Percentiles rank a stretch among this genome's conserved stretches.
Evolutionary conservation across 2,888 invertebrate species (phyloP).

Genomic region (Unio delphinus): DNA sequence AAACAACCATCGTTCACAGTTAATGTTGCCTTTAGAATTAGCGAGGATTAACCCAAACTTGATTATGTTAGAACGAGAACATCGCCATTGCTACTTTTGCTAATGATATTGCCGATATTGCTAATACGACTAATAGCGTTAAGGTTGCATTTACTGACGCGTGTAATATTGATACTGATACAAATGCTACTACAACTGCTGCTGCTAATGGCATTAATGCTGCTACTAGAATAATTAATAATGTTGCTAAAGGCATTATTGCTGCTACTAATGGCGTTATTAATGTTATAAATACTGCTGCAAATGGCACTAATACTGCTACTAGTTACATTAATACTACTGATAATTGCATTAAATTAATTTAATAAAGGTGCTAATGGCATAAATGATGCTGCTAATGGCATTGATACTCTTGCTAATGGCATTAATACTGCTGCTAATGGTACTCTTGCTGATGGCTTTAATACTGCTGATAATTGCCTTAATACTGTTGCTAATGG

Average conservation of each 20-base stretch:
- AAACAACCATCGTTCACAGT: too few relatives aligned
- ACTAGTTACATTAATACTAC: not conserved
- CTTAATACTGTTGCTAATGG: not conserved
- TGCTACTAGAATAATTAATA: not conserved
- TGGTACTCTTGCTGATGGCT: too few relatives aligned
- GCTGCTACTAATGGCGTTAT: too few relatives aligned
- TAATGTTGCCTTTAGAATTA: too few relatives aligned
- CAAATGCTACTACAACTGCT: not conserved
- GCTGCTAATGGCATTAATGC: constrained; percentile 1
- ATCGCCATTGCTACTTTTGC: not conserved
- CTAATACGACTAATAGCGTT: not conserved
- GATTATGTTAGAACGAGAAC: too few relatives aligned
- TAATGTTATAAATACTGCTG: too few relatives aligned
- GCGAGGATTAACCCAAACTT: too few relatives aligned
- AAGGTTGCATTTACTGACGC: not conserved
- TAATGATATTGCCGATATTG: not conserved
- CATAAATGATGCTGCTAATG: not conserved
- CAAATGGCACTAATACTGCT: not conserved
- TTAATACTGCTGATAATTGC: not conserved
- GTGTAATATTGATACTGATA: too few relatives aligned
- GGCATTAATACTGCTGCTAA: constrained; percentile 2
- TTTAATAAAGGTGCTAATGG: not conserved
- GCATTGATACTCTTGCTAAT: not conserved
- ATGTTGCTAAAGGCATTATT: not conserved
- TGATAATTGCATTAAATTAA: not conserved